Conservation (phyloP, 2,113 vertebrate species). For the Oreochromis aureus region DNA sequence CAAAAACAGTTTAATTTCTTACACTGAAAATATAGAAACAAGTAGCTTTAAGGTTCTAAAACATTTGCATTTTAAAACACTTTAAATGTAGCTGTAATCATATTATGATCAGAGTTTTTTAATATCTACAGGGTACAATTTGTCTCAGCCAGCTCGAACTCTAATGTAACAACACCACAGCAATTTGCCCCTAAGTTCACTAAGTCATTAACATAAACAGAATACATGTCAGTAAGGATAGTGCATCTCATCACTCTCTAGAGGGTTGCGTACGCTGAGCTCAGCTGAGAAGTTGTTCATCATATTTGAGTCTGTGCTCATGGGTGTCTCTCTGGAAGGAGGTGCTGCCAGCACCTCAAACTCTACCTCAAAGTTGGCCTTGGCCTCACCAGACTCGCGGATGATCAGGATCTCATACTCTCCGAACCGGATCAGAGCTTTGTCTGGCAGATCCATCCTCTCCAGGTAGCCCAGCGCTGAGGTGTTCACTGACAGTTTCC, state of each 20-base stretch:
- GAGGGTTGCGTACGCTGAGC: neutral
- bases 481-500: too few relatives aligned
- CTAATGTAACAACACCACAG: fast-evolving
- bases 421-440: slow-evolving; percentile 78
- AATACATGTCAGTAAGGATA: neutral
- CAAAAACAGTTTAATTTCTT: neutral
- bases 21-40: neutral
- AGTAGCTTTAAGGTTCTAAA: neutral
- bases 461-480: slow-evolving; percentile 76
- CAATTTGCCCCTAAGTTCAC: neutral
- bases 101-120: neutral
- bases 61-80: fast-evolving
- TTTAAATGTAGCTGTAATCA: fast-evolving
- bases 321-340: slow-evolving; percentile 62
- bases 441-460: slow-evolving; percentile 75
- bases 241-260: neutral
- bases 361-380: slow-evolving; percentile 78
- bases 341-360: slow-evolving; percentile 71
- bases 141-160: neutral
- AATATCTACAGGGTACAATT: fast-evolving
- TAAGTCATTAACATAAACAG: neutral
- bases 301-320: neutral
- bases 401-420: slow-evolving; percentile 81
- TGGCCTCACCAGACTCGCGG: slow-evolving; percentile 75
- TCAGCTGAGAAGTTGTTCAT: neutral